Conservation (phyloP, 2,888 invertebrate species). For the Macaria notata region DNA sequence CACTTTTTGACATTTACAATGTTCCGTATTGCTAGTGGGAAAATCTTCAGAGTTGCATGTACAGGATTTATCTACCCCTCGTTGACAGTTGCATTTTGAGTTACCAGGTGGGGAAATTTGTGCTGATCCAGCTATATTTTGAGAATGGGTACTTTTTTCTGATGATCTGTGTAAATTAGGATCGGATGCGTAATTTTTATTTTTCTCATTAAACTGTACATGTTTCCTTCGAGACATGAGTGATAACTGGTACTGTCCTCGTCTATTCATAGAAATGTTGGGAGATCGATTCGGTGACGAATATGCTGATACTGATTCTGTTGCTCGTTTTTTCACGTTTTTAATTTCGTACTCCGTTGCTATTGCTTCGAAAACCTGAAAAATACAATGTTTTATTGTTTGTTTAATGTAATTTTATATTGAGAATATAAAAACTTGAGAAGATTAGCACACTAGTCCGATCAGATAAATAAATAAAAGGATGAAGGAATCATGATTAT, state of each 20-base stretch:
- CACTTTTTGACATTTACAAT: conserved; percentile 41
- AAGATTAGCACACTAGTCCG: too few species aligned
- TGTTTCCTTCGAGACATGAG: conserved; percentile 61
- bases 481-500: too few species aligned
- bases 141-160: conserved; percentile 26
- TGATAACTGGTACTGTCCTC: conserved; percentile 67
- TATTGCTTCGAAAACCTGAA: conserved; percentile 74
- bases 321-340: conserved; percentile 46
- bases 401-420: too few species aligned
- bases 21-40: conserved; percentile 41
- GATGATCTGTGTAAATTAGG: conserved; percentile 61
- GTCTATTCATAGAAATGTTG: conserved; percentile 52
- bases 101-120: conserved; percentile 7
- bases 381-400: conserved; percentile 9
- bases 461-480: too few species aligned
- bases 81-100: conserved; percentile 11
- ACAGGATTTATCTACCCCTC: conserved; percentile 28
- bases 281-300: conserved; percentile 63
- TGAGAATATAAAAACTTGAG: too few species aligned
- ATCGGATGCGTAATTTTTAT: conserved; percentile 59
- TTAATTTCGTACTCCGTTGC: conserved; percentile 73
- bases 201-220: conserved; percentile 57
- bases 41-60: conserved; percentile 33
- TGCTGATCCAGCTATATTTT: not conserved
- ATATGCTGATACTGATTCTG: conserved; percentile 53